Evolutionary conservation across 2,113 vertebrate species (phyloP), one percentile per base, ranked within the genome.

Genomic region (Nothoprocta perdicaria): DNA sequence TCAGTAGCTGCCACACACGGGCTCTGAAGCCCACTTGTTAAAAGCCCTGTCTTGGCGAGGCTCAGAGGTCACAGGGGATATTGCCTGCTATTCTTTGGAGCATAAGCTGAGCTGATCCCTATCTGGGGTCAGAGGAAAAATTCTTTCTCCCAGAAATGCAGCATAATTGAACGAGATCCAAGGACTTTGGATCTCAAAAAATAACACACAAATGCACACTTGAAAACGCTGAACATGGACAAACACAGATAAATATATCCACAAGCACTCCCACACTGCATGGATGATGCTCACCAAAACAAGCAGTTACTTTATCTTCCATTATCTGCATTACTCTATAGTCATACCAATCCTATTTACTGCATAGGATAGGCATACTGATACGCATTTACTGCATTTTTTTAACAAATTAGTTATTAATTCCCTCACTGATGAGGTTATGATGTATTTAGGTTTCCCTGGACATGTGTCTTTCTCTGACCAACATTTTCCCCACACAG

Each of bases 11-110:
- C 91, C 84, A 89, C 89, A 90, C 46, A 52, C 71, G 46, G 81
- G 85, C 67, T 82, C 84, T 89, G 68, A 91, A 93, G 41, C 58
- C 90, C 80, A 92, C 91, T 91, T 77, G 90, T 94, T 94, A 92
- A 94, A 96, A 94, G 68, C 78, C 76, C 80, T 92, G 84, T 89
- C 93, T 92, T 67, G 92, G 71, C 71, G 31, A 69, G 52, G 77
- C 89, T 92, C 67, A 94, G 85, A 91, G 92, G 93, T 94, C 91
- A 86, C 84, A 72, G 81, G 92, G 84, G 86, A 94, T 90, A 96
- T 92, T 94, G 94, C 92, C 90, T 84, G 87, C 89, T 86, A 63
- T 85, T 93, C 90, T 94, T 92, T n/a, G 80, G 66, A 93, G 79
- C 73, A 87, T 79, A 94, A 92, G 12, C 68, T 72, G 76, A 90